Base-by-base conservation (phyloP, 2,113 vertebrate species). In the Mustelus asterias region DNA sequence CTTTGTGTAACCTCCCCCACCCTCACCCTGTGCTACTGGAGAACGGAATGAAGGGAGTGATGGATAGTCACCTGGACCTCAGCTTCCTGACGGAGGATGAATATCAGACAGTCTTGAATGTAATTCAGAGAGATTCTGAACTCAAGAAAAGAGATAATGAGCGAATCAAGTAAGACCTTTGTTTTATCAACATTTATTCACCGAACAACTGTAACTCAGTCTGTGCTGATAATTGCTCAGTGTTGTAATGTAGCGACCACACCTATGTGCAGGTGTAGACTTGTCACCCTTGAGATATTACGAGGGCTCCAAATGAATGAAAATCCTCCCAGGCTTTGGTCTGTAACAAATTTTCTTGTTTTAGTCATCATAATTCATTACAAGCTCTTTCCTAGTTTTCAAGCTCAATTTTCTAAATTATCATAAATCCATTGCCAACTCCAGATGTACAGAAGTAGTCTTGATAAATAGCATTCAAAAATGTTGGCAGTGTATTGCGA, bases 61-160 rank as follows among this genome's bases (percentile, higher is more conserved):
- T 72, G 20, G 96, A 78, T 41, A 97, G 96, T 95, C 97, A 97
- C 97, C 78, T 98, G 97, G 97, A 98, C 96, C 97, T 98, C 96
- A 97, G 97, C 96, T 98, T 98, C 96, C 96, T 98, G 96, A 98
- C 97, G 0, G 97, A 98, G 2, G 97, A 97, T 89, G 97, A 98
- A 85, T 98, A 98, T 96, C 96, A 97, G 44, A 96, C 97, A 78
- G 96, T 98, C 95, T 96, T 98, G 96, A 97, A 97, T 95, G 97
- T 98, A 96, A 96, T 98, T 94, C 97, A 98, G 96, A 97, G 97
- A 65, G 97, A 98, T 96, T 97, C 97, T 0, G 97, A 98, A 58
- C 96, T 98, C 54, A 97, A 97, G 97, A 97, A 97, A 96, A 97
- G 97, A 86, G 97, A 98, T n/a, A 96, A 96, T 1, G 97, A 97